Evolutionary conservation across 53 echinoderm and acorn worm genomes (phyloP), one percentile per base, ranked within the genome.

Genomic region (Patiria pectinifera): DNA sequence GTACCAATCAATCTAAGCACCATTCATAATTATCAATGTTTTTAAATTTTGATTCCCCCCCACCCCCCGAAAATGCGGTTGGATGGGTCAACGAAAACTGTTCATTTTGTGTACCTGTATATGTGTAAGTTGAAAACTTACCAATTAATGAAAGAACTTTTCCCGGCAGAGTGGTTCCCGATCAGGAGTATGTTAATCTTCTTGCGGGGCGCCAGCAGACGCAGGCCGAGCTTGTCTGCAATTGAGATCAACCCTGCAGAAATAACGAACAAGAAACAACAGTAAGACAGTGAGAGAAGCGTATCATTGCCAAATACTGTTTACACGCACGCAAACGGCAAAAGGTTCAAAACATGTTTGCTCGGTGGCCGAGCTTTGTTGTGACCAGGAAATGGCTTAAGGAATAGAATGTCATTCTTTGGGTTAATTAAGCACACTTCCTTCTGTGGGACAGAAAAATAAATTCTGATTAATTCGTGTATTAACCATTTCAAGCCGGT

Each of bases 91-190:
- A 35, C 35, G 35, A 35, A 35, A 35, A 35, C 35, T 35, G 35
- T 35, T 35, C 35, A 35, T 35, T 35, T 35, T 61, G 23, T 26
- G 61, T 14, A 22, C 24, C 70, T 70, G 16, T 70, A 18, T 16
- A 70, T 35, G 35, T 35, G 35, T 35, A 35, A 26, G 18, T n/a
- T 60, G 70, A 18, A 59, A 78, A 58, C 97, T 89, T 87, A 99
- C 99, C 99, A 99, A 58, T 99, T 99, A 70, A 99, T 96, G 94
- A 99, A 99, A 71, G 99, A 99, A 85, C 99, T 99, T 87, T 99
- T 99, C 48, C 99, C 99, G 48, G 99, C 99, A 24, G 99, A 99
- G 85, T 99, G 99, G 91, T 99, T 99, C 49, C 99, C 99, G 35
- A 99, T 97, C 78, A 99, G 93, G 18, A 99, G 95, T 19, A 99